phyloP scores from a whole-genome alignment of 2,113 vertebrate species.

The Monopterus albus region DNA sequence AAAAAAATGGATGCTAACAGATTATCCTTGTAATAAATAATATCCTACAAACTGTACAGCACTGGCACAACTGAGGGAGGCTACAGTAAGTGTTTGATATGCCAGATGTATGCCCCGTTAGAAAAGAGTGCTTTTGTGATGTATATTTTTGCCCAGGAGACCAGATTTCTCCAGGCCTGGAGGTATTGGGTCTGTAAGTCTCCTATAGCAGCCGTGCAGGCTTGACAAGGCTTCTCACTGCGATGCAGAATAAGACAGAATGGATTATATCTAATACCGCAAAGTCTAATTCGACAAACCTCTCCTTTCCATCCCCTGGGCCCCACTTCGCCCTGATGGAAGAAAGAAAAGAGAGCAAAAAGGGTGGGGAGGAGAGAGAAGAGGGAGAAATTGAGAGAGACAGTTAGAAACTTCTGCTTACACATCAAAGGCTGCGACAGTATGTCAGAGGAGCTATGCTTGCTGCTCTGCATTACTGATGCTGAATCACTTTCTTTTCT shows the following conservation, averaged over 20 bases:
- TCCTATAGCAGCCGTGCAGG: conserved; percentile 49
- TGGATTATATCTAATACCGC: conserved; percentile 72
- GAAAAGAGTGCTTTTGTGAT: conserved; percentile 61
- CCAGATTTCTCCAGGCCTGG: conserved; percentile 54
- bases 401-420: conserved; percentile 60
- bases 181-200: conserved; percentile 58
- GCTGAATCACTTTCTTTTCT: conserved; percentile 22
- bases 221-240: conserved; percentile 60
- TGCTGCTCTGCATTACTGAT: conserved; percentile 50
- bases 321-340: conserved; percentile 80
- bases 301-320: conserved; percentile 82
- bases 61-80: neutral
- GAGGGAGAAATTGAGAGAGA: conserved; percentile 45
- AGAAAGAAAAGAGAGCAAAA: conserved; percentile 47
- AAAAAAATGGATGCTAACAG: no score
- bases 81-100: conserved; percentile 56
- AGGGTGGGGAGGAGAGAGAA: conserved; percentile 23
- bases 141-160: conserved; percentile 60
- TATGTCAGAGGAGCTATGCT: conserved; percentile 46
- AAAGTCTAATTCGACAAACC: conserved; percentile 81
- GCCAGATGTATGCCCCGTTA: conserved; percentile 48
- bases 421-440: conserved; percentile 68
- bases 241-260: conserved; percentile 66
- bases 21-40: neutral
- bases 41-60: conserved; percentile 10